These are phyloP conservation scores for Acrobasis suavella DNA, from an alignment of 2,888 invertebrate genomes.

Conservation along the genomic window DNA sequence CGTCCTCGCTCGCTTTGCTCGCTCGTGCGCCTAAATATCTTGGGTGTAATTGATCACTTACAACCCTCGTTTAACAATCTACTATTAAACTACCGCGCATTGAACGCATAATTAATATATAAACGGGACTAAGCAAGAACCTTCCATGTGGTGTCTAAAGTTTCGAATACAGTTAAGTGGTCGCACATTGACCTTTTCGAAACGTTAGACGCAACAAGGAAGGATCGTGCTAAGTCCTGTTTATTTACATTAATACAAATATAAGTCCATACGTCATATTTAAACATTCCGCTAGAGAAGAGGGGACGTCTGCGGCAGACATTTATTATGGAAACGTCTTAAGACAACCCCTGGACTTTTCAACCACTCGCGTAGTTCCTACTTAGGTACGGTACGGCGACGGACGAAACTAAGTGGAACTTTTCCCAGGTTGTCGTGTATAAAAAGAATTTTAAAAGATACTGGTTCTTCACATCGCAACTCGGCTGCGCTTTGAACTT, in stretches of 20 bases:
- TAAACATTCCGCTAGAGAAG: slow-evolving; percentile 8
- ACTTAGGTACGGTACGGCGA: slow-evolving; percentile 65
- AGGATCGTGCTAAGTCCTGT: too few relatives aligned
- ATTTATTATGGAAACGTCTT: slow-evolving; percentile 70
- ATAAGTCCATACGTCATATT: not conserved
- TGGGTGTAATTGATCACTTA: too few relatives aligned
- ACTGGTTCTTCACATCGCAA: slow-evolving; percentile 50
- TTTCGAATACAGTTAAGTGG: too few relatives aligned
- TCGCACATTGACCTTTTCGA: too few relatives aligned
- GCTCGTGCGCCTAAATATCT: too few relatives aligned
- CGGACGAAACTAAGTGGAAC: slow-evolving; percentile 74
- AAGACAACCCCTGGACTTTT: slow-evolving; percentile 68
- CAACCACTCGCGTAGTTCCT: slow-evolving; percentile 68
- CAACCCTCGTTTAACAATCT: too few relatives aligned
- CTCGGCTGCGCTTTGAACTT: slow-evolving; percentile 56
- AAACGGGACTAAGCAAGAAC: too few relatives aligned
- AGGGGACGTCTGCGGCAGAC: slow-evolving; percentile 37
- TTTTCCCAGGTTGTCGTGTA: slow-evolving; percentile 69
- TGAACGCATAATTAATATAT: too few relatives aligned
- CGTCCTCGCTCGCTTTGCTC: too few relatives aligned
- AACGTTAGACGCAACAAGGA: too few relatives aligned
- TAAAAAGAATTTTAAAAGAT: slow-evolving; percentile 76
- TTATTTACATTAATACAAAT: not conserved
- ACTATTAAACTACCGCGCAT: too few relatives aligned
- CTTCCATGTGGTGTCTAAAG: too few relatives aligned